phyloP scores from a whole-genome alignment of 1,140 invertebrate species.

The Ips nitidus region DNA sequence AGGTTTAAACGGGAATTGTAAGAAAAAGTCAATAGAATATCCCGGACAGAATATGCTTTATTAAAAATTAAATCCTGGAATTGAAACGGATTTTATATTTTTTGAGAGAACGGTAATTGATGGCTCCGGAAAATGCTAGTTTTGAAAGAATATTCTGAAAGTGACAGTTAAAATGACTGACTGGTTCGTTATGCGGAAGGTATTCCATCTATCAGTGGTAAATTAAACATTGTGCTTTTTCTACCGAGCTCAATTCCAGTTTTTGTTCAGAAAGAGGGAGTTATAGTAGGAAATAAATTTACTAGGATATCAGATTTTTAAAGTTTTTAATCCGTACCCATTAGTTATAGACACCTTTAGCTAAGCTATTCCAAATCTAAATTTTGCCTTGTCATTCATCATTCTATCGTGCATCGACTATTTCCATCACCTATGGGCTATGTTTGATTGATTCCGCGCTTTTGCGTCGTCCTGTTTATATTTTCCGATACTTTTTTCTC shows the following conservation, averaged over 20 bases:
- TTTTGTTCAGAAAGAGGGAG: too few species aligned
- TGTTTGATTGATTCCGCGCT: constrained; percentile 40
- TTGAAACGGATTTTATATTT: constrained; percentile 1
- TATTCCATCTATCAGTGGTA: too few species aligned
- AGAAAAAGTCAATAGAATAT: constrained; percentile 4
- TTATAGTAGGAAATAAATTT: too few species aligned
- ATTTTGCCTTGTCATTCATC: background rate
- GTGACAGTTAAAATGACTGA: background rate
- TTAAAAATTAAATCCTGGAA: background rate
- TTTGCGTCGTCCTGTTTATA: constrained; percentile 1
- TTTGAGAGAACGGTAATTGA: background rate
- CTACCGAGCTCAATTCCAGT: too few species aligned
- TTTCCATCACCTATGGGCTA: constrained; percentile 39
- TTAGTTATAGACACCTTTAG: too few species aligned
- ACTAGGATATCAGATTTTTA: too few species aligned
- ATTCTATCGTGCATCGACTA: constrained; percentile 2
- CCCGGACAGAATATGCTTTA: background rate
- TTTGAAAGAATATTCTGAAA: background rate
- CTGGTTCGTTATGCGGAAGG: background rate
- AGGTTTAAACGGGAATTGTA: constrained; percentile 1
- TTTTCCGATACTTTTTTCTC: constrained; percentile 7
- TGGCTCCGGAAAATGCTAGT: background rate
- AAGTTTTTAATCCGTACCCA: too few species aligned
- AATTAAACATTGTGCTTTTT: too few species aligned
- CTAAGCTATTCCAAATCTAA: too few species aligned